Percentiles rank a stretch among this genome's conserved stretches.
These are phyloP conservation scores for Lomographa bimaculata DNA, from an alignment of 2,888 invertebrate species.

Conservation along the genomic window DNA sequence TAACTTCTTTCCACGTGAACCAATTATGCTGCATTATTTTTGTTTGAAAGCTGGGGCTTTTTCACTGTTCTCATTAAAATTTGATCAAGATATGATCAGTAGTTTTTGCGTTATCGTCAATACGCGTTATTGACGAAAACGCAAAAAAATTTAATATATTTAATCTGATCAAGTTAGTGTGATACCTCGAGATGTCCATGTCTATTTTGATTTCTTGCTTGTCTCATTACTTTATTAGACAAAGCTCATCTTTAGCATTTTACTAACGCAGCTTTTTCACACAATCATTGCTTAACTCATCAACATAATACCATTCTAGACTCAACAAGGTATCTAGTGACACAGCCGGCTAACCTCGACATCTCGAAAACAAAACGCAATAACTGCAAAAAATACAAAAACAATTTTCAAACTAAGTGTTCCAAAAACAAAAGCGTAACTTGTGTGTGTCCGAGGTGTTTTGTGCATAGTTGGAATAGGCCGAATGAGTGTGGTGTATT, in stretches of 20 bases:
- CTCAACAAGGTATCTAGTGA: slow-evolving; percentile 75
- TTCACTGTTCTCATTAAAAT: too few species aligned
- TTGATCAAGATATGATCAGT: too few species aligned
- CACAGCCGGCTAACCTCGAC: slow-evolving; percentile 42
- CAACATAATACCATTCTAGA: slow-evolving; percentile 61
- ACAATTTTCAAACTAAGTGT: slow-evolving; percentile 8
- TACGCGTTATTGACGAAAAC: too few species aligned
- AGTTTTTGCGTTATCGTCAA: too few species aligned
- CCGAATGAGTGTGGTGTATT: slow-evolving; percentile 43
- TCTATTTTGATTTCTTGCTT: slow-evolving; percentile 1
- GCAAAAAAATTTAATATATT: too few species aligned
- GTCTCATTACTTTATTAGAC: slow-evolving; percentile 3
- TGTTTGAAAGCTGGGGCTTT: too few species aligned
- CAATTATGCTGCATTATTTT: too few species aligned
- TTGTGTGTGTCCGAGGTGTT: slow-evolving; percentile 21
- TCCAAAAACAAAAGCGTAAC: slow-evolving; percentile 19
- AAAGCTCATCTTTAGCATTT: slow-evolving; percentile 23
- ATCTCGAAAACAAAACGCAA: slow-evolving; percentile 28
- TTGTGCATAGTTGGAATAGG: slow-evolving; percentile 36
- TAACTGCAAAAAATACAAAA: slow-evolving; percentile 28
- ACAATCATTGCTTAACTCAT: slow-evolving; percentile 50
- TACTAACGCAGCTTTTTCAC: slow-evolving; percentile 42
- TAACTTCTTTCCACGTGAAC: too few species aligned
- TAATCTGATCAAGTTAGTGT: too few species aligned
- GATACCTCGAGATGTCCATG: too few species aligned